These are phyloP conservation scores for Anomalospiza imberbis DNA, from an alignment of 2,797 vertebrate genomes.

Conservation along the genomic window DNA sequence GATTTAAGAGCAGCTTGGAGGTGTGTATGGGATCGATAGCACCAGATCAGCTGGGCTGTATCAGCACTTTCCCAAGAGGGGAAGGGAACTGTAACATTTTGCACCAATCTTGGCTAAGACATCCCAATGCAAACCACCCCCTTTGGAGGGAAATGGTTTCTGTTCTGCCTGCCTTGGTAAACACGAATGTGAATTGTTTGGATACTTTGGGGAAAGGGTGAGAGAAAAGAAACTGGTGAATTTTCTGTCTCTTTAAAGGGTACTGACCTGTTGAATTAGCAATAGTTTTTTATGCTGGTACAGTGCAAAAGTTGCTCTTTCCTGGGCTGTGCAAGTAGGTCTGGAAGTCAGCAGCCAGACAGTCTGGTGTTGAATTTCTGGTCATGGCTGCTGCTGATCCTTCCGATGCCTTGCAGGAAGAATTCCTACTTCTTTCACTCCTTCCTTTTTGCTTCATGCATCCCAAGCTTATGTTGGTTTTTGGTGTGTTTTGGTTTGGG, in stretches of 20 bases:
- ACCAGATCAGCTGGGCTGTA: not conserved
- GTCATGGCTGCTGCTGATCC: not conserved
- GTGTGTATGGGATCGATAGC: not conserved
- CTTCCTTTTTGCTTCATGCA: not conserved
- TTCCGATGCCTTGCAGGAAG: not conserved
- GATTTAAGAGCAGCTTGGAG: not conserved
- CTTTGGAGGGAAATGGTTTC: rapidly evolving
- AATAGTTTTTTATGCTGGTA: not conserved
- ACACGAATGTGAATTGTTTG: not conserved
- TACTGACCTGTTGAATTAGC: not conserved
- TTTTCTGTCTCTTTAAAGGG: not conserved
- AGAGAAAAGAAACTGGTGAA: rapidly evolving
- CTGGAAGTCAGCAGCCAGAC: not conserved
- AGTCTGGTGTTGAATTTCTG: not conserved
- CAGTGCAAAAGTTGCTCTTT: not conserved
- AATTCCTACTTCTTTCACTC: not conserved
- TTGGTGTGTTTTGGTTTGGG: not conserved
- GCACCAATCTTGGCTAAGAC: not conserved
- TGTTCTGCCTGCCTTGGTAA: not conserved
- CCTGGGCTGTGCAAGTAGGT: not conserved
- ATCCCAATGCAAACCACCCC: not conserved
- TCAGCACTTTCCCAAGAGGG: not conserved
- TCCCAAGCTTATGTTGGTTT: not conserved
- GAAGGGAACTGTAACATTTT: not conserved
- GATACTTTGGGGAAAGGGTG: not conserved